Evolutionary conservation across 2,888 invertebrate genomes (phyloP).

Genomic region (Helleia helle): DNA sequence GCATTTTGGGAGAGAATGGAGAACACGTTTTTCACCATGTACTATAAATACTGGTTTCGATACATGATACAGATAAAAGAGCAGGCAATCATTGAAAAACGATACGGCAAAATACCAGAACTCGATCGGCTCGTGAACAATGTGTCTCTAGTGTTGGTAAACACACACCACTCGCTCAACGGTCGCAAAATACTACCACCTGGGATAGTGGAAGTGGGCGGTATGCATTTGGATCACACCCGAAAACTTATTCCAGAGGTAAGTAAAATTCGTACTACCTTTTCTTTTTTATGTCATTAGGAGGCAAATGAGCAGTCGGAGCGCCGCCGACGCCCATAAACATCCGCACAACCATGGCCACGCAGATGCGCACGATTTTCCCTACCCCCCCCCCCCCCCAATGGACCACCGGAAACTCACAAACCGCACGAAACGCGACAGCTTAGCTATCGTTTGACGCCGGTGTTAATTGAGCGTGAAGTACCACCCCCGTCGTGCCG

Average conservation of each 20-base stretch:
- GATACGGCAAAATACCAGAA: conserved; percentile 54
- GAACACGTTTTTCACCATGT: conserved; percentile 20
- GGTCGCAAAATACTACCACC: conserved; percentile 72
- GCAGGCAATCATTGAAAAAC: conserved; percentile 47
- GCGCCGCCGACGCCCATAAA: too few relatives aligned
- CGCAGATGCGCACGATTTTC: too few relatives aligned
- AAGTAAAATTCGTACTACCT: too few relatives aligned
- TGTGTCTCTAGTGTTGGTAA: conserved; percentile 69
- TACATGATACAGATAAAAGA: conserved; percentile 38
- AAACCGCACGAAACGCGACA: too few relatives aligned
- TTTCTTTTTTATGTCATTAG: too few relatives aligned
- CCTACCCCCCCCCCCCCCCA: too few relatives aligned
- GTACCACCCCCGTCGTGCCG: too few relatives aligned
- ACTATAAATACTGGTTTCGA: conserved; percentile 21
- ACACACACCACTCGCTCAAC: conserved; percentile 75
- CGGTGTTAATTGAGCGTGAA: too few relatives aligned
- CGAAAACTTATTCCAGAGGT: conserved; percentile 28
- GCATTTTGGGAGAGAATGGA: conserved; percentile 43
- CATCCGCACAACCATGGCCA: too few relatives aligned
- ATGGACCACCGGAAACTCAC: too few relatives aligned
- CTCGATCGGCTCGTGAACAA: conserved; percentile 66
- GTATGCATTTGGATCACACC: conserved; percentile 66
- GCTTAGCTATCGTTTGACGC: too few relatives aligned
- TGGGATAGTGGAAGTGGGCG: conserved; percentile 77
- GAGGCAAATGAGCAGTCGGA: too few relatives aligned